These are phyloP conservation scores for Synanthedon andrenaeformis DNA, from an alignment of 2,888 invertebrate genomes.

Conservation along the genomic window DNA sequence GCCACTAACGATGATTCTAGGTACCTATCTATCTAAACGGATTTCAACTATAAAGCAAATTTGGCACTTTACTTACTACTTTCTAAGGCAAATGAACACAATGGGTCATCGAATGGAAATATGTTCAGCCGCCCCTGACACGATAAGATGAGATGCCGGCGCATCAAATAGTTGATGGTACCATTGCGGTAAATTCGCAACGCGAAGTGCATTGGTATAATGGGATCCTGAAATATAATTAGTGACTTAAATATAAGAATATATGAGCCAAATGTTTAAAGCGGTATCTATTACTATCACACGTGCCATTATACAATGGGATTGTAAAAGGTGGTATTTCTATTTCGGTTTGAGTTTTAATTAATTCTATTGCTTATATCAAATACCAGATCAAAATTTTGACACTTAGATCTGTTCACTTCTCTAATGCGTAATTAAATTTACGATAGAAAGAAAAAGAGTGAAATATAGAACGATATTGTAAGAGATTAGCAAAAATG, in stretches of 20 bases:
- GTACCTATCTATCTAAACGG: too few relatives aligned
- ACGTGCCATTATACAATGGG: not conserved
- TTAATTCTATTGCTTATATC: too few relatives aligned
- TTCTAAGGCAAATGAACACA: constrained; percentile 96
- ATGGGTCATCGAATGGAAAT: constrained; percentile 95
- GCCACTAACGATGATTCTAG: too few relatives aligned
- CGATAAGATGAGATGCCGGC: constrained; percentile 91
- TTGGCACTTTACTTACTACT: constrained; percentile 84
- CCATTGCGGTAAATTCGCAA: constrained; percentile 93
- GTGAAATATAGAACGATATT: too few relatives aligned
- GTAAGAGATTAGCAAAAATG: too few relatives aligned
- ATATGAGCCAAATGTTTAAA: not conserved
- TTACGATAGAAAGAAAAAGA: too few relatives aligned
- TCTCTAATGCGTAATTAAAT: too few relatives aligned
- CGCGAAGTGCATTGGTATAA: constrained; percentile 93
- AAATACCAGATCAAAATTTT: too few relatives aligned
- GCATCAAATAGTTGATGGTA: constrained; percentile 93
- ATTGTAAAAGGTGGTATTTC: not conserved
- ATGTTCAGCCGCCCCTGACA: constrained; percentile 95
- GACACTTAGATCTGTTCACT: too few relatives aligned
- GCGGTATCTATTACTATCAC: not conserved
- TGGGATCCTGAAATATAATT: constrained; percentile 75
- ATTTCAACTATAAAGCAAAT: not conserved
- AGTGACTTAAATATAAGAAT: constrained; percentile 2
- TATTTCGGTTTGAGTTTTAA: not conserved